phyloP scores from a whole-genome alignment of 1,140 invertebrate species.

The Anastatus disparis region DNA sequence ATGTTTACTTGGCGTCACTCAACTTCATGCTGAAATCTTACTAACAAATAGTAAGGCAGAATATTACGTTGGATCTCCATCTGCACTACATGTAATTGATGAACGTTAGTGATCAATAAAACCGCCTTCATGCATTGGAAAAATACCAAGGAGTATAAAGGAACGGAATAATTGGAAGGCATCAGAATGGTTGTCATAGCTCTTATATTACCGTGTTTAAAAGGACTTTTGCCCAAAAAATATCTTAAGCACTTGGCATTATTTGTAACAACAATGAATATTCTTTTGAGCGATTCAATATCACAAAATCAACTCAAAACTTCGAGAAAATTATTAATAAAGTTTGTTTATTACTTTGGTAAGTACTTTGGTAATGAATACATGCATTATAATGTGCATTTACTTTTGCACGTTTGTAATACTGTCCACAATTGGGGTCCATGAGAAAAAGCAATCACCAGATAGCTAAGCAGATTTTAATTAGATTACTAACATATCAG shows the following conservation, averaged over 20 bases:
- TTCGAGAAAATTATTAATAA: constrained; percentile 17
- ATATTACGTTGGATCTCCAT: constrained; percentile 21
- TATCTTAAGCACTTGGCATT: constrained; percentile 37
- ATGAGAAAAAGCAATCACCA: too few relatives aligned
- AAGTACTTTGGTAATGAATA: constrained; percentile 28
- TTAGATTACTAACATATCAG: too few relatives aligned
- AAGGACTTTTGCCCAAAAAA: constrained; percentile 17
- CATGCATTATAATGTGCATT: constrained; percentile 43
- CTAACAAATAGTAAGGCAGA: not conserved
- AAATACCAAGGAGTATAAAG: constrained; percentile 5
- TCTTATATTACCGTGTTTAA: constrained; percentile 28
- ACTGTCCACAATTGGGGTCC: too few relatives aligned
- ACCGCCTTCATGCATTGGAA: not conserved
- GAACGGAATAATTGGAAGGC: constrained; percentile 34
- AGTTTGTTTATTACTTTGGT: constrained; percentile 26
- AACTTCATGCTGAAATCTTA: constrained; percentile 22
- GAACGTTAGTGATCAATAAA: constrained; percentile 35
- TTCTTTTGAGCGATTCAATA: constrained; percentile 37
- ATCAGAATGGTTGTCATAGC: constrained; percentile 41
- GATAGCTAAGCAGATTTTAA: too few relatives aligned
- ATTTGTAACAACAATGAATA: constrained; percentile 32
- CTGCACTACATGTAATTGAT: too few relatives aligned
- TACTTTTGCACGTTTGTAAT: constrained; percentile 34
- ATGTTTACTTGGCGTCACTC: constrained; percentile 18
- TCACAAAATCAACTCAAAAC: constrained; percentile 18